Base-by-base conservation (phyloP, 2,888 invertebrate species). In the Acholoe squamosa region DNA sequence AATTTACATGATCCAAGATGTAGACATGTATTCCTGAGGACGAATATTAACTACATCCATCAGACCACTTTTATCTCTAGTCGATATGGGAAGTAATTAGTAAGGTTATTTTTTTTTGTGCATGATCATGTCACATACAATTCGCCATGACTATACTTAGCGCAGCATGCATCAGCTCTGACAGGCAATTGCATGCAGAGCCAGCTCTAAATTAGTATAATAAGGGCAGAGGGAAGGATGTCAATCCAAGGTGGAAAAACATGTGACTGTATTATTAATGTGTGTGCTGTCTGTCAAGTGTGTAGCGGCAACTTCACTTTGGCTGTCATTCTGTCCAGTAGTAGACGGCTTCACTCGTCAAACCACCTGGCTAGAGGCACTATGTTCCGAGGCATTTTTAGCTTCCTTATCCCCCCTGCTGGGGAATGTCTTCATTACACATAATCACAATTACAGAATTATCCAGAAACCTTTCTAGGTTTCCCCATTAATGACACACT, bases 391-490 rank as follows among this genome's bases (percentile, higher is more conserved):
- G 3, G 28, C 71, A 19, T 71, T 71, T 71, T 71, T 71, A 71
- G 28, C 28, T 5, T 14, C 28, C 14, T 19, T n/a, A 19, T n/a
- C 61, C 19, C 54, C 61, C 14, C 22, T 61, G 61, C 61, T 61
- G 12, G 25, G 71, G 31, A 71, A 71, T 71, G 71, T n/a, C 71
- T 71, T 71, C 71, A 71, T 71, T 71, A 71, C 71, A 71, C 14
- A 71, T 71, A 71, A 71, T 25, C 71, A 71, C 31, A 71, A 71
- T 71, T 71, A 71, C 71, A 71, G 31, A 71, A 71, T 71, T 71
- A 71, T 71, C 71, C 28, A 28, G 28, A 25, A 71, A 71, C 71
- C 19, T 71, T 28, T 25, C 71, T 61, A 25, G 28, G 71, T 28
- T 28, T 25, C 5, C 28, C 28, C 71, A 71, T 71, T 71, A 71